These are phyloP conservation scores for Thunnus maccoyii DNA, from an alignment of 2,113 vertebrate species.

Conservation along the genomic window DNA sequence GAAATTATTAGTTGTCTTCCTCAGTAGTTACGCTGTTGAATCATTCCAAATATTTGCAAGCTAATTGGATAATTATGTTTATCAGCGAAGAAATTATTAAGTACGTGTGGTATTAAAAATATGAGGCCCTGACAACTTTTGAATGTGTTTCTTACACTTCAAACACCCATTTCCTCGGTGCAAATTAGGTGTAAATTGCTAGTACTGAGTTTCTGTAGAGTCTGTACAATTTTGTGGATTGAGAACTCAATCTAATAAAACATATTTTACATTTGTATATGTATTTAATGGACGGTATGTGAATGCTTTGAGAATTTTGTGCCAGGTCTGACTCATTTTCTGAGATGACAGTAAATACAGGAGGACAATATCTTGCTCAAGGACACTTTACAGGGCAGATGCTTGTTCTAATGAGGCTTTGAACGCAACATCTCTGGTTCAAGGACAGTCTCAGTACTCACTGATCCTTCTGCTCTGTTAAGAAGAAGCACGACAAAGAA, in stretches of 20 bases:
- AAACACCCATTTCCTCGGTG: neutral
- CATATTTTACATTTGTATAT: neutral
- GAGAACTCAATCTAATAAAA: neutral
- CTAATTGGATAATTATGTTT: slow-evolving; percentile 3
- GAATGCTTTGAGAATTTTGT: neutral
- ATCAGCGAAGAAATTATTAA: slow-evolving; percentile 5
- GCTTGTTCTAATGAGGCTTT: neutral
- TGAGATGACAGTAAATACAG: neutral
- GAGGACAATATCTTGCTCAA: neutral
- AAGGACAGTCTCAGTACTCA: neutral
- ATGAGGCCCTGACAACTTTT: neutral
- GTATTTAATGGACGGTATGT: neutral
- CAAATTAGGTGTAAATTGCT: slow-evolving; percentile 1
- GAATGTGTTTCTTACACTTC: slow-evolving; percentile 11
- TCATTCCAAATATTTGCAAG: neutral
- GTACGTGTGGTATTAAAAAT: neutral
- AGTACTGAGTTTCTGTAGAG: neutral
- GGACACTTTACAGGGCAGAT: neutral
- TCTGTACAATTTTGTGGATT: neutral
- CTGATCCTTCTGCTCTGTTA: neutral
- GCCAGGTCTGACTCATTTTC: neutral
- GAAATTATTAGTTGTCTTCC: neutral
- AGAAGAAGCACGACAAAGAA: neutral
- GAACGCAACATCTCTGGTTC: neutral
- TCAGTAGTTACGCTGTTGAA: neutral